These are phyloP conservation scores for Poeciliopsis occidentalis DNA, from an alignment of 2,113 vertebrate species.

Conservation along the genomic window DNA sequence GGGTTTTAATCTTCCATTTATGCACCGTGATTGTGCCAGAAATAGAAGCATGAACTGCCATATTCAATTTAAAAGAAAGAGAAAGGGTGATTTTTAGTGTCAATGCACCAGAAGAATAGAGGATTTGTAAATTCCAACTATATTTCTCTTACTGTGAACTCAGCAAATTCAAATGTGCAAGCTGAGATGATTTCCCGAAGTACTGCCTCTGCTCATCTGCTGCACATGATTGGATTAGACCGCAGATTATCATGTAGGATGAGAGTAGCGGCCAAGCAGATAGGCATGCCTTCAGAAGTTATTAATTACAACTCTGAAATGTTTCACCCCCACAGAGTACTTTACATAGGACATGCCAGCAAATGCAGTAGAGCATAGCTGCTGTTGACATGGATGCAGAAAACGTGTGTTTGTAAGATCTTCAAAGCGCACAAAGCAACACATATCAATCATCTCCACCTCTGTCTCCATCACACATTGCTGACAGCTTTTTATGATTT, in stretches of 20 bases:
- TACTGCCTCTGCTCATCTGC: slow-evolving; percentile 30
- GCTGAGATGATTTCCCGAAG: slow-evolving; percentile 43
- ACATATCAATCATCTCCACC: slow-evolving; percentile 24
- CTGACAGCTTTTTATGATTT: slow-evolving; percentile 17
- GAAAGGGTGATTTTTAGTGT: slow-evolving; percentile 24
- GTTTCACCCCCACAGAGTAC: slow-evolving; percentile 16
- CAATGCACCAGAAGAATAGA: slow-evolving; percentile 34
- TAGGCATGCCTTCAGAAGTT: slow-evolving; percentile 49
- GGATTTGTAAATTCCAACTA: slow-evolving; percentile 25
- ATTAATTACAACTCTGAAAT: slow-evolving; percentile 56
- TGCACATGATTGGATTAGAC: slow-evolving; percentile 55
- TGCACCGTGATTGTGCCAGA: slow-evolving; percentile 35
- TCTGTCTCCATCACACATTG: slow-evolving; percentile 1
- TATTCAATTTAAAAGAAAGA: slow-evolving; percentile 42
- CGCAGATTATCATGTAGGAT: slow-evolving; percentile 53
- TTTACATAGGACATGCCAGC: not conserved
- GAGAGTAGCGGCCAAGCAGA: slow-evolving; percentile 32
- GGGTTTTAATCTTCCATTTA: slow-evolving; percentile 47
- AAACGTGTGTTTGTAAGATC: slow-evolving; percentile 18
- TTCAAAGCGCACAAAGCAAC: not conserved
- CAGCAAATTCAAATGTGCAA: slow-evolving; percentile 46
- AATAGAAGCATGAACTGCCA: slow-evolving; percentile 59
- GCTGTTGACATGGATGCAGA: slow-evolving; percentile 12
- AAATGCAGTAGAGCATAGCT: slow-evolving; percentile 28
- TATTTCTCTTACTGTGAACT: slow-evolving; percentile 43